phyloP scores from a whole-genome alignment of 2,113 vertebrate species.

The Cololabis saira region DNA sequence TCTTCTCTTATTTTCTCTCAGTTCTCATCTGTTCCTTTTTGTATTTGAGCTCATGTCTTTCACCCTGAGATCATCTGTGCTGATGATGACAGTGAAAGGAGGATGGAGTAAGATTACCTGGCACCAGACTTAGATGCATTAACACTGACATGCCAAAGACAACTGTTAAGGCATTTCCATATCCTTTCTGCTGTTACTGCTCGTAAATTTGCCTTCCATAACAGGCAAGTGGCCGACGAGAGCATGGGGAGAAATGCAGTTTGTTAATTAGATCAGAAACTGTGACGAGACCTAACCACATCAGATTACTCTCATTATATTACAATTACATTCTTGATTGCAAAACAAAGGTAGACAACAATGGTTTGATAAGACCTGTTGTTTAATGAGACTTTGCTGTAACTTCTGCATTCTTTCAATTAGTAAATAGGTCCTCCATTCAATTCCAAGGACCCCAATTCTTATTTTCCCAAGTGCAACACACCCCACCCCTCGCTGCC shows the following conservation, averaged over 20 bases:
- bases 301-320: constrained; percentile 68
- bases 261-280: constrained; percentile 49
- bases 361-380: constrained; percentile 73
- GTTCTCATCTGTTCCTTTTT: constrained; percentile 11
- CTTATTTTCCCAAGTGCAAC: constrained; percentile 75
- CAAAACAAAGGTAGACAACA: constrained; percentile 72
- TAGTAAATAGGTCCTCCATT: constrained; percentile 80
- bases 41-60: constrained; percentile 19
- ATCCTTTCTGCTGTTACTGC: constrained; percentile 10
- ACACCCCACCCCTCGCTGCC: constrained; percentile 40
- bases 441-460: constrained; percentile 60
- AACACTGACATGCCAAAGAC: constrained; percentile 51
- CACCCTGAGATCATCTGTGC: not conserved
- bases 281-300: constrained; percentile 60
- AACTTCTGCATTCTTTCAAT: constrained; percentile 79
- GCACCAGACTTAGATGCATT: constrained; percentile 29
- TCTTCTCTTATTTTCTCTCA: constrained; percentile 7
- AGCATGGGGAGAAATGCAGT: constrained; percentile 20
- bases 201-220: constrained; percentile 2
- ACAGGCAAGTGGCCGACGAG: constrained; percentile 19
- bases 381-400: constrained; percentile 79
- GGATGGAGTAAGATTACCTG: constrained; percentile 23
- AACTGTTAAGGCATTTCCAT: constrained; percentile 27
- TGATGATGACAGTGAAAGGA: constrained; percentile 23
- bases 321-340: constrained; percentile 60